Percentiles rank a stretch among this genome's conserved stretches.
phyloP scores from a whole-genome alignment of 1,140 invertebrate species.

The Thaumatotibia leucotreta region DNA sequence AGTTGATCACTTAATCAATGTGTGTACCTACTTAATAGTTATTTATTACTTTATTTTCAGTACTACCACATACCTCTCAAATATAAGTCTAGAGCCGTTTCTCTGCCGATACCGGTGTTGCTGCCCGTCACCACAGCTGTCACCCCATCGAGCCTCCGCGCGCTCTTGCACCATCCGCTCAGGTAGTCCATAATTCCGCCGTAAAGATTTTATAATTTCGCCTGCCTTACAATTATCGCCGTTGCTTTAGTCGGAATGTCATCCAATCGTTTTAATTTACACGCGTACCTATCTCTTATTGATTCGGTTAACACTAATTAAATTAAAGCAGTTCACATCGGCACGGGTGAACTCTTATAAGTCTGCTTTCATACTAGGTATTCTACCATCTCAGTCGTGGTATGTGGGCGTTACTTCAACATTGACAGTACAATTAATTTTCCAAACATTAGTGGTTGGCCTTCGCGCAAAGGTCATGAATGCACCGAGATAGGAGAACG shows the following conservation, averaged over 20 bases:
- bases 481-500: too few species aligned
- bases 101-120: conserved; percentile 93
- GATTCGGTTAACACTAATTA: background rate
- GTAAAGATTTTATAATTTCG: too few species aligned
- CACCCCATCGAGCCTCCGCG: conserved; percentile 79
- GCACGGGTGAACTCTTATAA: background rate
- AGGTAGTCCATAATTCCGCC: conserved; percentile 52
- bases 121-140: conserved; percentile 89
- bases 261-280: background rate
- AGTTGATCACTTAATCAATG: too few species aligned
- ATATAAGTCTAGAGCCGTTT: conserved; percentile 86
- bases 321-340: background rate
- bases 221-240: background rate
- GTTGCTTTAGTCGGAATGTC: background rate
- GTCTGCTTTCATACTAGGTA: background rate
- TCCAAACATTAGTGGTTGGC: too few species aligned
- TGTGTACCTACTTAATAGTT: too few species aligned
- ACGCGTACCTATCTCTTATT: background rate
- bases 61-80: conserved; percentile 77
- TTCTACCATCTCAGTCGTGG: too few species aligned
- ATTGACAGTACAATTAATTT: too few species aligned
- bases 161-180: conserved; percentile 55
- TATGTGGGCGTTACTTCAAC: too few species aligned
- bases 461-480: too few species aligned
- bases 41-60: too few species aligned